phyloP scores from a whole-genome alignment of 2,113 vertebrate species.

The Suncus etruscus region DNA sequence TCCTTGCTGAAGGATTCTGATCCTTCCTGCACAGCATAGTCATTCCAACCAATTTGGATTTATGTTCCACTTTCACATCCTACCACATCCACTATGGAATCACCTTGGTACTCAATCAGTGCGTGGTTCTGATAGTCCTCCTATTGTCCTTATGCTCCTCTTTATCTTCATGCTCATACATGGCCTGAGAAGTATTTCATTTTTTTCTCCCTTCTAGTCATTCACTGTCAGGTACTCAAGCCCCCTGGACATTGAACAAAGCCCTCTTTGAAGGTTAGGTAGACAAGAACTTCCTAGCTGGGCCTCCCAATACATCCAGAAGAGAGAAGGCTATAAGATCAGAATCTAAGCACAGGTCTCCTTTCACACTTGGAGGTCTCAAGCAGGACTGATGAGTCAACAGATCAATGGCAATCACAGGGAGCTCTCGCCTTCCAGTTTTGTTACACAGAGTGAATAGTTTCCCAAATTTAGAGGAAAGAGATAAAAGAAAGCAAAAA shows the following conservation, averaged over 20 bases:
- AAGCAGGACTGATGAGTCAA: too few relatives aligned
- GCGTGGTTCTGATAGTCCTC: not conserved
- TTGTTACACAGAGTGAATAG: not conserved
- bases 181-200: not conserved
- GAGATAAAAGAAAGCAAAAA: not conserved
- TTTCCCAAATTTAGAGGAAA: not conserved
- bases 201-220: not conserved
- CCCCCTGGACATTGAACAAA: not conserved
- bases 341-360: not conserved
- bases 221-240: not conserved
- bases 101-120: too few relatives aligned
- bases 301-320: not conserved
- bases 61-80: not conserved
- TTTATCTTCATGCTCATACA: not conserved
- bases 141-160: not conserved
- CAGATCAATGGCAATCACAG: not conserved
- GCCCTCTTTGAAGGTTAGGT: not conserved
- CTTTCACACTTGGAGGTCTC: not conserved
- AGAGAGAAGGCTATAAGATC: not conserved
- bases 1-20: not conserved
- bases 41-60: not conserved
- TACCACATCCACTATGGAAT: not conserved
- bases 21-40: not conserved
- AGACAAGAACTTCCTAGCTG: not conserved
- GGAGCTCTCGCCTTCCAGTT: not conserved